A percentile compares a stretch with the other conserved stretches of the same genome.
Conservation (phyloP, 2,113 vertebrate species). For the Vidua chalybeata region DNA sequence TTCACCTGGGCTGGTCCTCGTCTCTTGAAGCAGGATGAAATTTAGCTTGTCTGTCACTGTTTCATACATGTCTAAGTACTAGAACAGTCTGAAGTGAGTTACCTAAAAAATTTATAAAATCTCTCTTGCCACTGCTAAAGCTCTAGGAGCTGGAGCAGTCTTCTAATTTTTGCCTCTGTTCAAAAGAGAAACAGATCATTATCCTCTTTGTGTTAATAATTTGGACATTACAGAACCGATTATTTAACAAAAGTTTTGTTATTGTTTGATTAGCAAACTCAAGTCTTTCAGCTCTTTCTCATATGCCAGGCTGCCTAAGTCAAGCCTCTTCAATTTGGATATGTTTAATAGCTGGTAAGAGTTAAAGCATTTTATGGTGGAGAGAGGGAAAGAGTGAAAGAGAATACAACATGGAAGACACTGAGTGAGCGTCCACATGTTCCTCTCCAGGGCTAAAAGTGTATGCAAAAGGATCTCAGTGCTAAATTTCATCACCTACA, state of each 20-base stretch:
- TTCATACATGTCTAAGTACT: background rate
- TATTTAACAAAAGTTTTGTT: background rate
- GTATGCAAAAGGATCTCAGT: background rate
- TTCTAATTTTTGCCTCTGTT: background rate
- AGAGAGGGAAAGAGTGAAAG: background rate
- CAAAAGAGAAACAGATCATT: background rate
- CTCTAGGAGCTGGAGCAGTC: background rate
- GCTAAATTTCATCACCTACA: background rate
- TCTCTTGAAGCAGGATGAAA: background rate
- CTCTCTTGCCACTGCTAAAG: background rate
- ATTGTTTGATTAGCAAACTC: background rate
- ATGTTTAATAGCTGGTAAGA: background rate
- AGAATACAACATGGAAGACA: background rate
- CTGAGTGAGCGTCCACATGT: background rate
- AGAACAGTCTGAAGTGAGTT: background rate
- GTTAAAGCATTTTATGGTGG: background rate
- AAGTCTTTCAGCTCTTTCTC: background rate
- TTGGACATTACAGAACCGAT: background rate
- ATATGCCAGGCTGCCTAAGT: background rate
- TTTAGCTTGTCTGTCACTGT: background rate
- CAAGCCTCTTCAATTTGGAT: background rate
- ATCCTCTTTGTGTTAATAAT: background rate
- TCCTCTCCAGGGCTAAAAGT: background rate
- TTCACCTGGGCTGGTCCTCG: background rate
- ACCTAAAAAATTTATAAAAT: background rate